These are phyloP conservation scores for Puffinus mauretanicus DNA, from an alignment of 2,113 vertebrate species.

Conservation along the genomic window DNA sequence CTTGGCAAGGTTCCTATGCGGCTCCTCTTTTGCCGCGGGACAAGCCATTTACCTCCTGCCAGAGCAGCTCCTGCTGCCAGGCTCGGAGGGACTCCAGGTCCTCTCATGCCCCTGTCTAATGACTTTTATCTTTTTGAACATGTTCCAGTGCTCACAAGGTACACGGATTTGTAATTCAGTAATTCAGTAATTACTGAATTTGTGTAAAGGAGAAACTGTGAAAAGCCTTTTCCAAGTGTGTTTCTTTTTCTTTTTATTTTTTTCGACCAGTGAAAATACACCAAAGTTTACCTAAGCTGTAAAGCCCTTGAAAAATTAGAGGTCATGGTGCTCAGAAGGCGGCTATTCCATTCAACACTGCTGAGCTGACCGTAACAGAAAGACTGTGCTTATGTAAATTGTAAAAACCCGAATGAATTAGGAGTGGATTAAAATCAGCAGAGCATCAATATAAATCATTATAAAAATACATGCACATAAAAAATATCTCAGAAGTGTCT, in stretches of 20 bases:
- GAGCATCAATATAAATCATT: not conserved
- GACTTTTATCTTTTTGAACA: not conserved
- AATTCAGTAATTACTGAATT: not conserved
- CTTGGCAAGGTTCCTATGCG: not conserved
- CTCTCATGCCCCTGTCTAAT: not conserved
- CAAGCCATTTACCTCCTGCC: not conserved
- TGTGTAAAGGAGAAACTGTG: not conserved
- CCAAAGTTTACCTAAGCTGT: not conserved
- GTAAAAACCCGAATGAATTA: not conserved
- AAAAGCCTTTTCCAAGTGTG: not conserved
- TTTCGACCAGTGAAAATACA: not conserved
- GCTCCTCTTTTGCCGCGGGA: not conserved
- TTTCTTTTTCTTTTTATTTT: not conserved
- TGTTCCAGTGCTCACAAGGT: not conserved
- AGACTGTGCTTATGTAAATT: not conserved
- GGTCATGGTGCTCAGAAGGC: not conserved
- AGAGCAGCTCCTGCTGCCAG: not conserved
- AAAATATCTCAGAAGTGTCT: not conserved
- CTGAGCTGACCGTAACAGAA: not conserved
- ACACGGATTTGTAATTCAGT: not conserved
- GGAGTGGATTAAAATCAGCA: conserved; percentile 18
- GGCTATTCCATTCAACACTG: not conserved
- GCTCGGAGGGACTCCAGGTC: not conserved
- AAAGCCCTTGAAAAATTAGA: not conserved
- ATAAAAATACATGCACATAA: not conserved